Evolutionary conservation across 1,140 invertebrate genomes (phyloP).

Genomic region (Drosophila bifasciata): DNA sequence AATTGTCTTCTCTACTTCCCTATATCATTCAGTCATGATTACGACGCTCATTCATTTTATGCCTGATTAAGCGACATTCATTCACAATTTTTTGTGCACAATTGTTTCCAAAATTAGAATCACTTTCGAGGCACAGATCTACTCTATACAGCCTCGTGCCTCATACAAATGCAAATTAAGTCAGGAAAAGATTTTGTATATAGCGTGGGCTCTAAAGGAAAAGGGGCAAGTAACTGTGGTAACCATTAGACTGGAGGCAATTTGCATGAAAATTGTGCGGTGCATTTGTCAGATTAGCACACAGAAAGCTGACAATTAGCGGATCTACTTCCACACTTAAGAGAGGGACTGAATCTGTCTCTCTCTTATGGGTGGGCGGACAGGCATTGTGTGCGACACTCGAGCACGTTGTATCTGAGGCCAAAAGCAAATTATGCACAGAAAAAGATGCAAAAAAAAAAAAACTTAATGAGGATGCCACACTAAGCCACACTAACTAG

Average conservation of each 20-base stretch:
- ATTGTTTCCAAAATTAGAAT: slow-evolving; percentile 46
- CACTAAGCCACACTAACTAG: slow-evolving; percentile 75
- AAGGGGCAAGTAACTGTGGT: slow-evolving; percentile 24
- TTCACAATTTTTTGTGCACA: slow-evolving; percentile 19
- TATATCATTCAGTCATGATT: slow-evolving; percentile 4
- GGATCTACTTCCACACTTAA: slow-evolving; percentile 65
- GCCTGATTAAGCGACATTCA: slow-evolving; percentile 13
- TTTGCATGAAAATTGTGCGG: slow-evolving; percentile 52
- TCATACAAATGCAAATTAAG: slow-evolving; percentile 58
- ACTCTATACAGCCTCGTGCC: slow-evolving; percentile 25
- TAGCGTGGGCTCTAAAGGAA: slow-evolving; percentile 6
- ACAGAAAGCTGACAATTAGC: slow-evolving; percentile 73
- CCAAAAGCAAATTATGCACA: slow-evolving; percentile 70
- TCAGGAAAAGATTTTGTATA: slow-evolving; percentile 39
- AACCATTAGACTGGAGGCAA: slow-evolving; percentile 40
- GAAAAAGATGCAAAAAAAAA: slow-evolving; percentile 10
- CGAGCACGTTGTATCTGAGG: slow-evolving; percentile 68
- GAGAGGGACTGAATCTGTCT: background rate
- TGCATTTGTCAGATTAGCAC: slow-evolving; percentile 64
- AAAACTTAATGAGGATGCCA: slow-evolving; percentile 77
- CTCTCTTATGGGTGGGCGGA: slow-evolving; percentile 43
- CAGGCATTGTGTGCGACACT: slow-evolving; percentile 47
- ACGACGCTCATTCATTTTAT: slow-evolving; percentile 3
- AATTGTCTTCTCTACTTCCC: too few relatives aligned
- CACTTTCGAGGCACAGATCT: background rate